Percentiles rank a stretch among this genome's conserved stretches.
phyloP scores from a whole-genome alignment of 2,888 invertebrate species.

The Calephelis perditalis region DNA sequence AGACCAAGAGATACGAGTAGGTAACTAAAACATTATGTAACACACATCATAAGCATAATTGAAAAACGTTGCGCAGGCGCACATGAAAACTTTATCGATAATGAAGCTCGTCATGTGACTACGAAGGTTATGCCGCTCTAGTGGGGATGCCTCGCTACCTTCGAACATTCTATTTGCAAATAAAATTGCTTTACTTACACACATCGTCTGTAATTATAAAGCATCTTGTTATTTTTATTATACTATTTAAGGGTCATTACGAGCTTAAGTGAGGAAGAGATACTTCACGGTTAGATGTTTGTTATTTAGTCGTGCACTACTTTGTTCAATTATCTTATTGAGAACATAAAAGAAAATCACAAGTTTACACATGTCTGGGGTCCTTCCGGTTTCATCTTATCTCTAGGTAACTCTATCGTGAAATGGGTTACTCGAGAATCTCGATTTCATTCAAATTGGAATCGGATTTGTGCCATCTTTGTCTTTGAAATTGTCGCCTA shows the following conservation, averaged over 20 bases:
- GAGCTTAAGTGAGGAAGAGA: slow-evolving; percentile 1
- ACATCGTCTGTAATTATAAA: not conserved
- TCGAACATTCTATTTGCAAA: slow-evolving; percentile 8
- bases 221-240: not conserved
- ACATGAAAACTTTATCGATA: slow-evolving; percentile 53
- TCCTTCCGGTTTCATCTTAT: no score
- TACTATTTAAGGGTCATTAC: not conserved
- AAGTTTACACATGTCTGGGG: no score
- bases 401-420: no score
- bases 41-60: slow-evolving; percentile 14
- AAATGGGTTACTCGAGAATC: no score
- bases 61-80: slow-evolving; percentile 36
- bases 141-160: slow-evolving; percentile 3
- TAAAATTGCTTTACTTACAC: not conserved
- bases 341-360: not conserved
- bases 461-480: no score
- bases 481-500: no score
- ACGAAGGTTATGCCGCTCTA: not conserved
- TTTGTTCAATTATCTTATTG: not conserved
- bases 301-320: not conserved
- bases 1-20: no score
- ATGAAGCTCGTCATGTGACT: slow-evolving; percentile 12
- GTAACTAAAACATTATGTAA: no score
- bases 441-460: no score
- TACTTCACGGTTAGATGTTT: not conserved